Base-by-base conservation (phyloP, 2,888 invertebrate genomes). In the Nyleta sp. region DNA sequence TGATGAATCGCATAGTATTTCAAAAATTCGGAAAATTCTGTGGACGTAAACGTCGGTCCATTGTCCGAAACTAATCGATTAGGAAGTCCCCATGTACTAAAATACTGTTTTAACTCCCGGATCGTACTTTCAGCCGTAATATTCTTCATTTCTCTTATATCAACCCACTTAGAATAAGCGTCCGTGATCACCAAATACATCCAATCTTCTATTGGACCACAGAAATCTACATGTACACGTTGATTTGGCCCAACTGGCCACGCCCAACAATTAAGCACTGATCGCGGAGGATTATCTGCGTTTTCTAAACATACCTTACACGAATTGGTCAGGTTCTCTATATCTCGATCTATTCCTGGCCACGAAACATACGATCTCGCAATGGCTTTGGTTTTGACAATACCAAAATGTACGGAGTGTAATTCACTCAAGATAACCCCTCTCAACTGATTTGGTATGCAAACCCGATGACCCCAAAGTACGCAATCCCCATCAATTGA, bases 401-500 rank as follows among this genome's bases (percentile, higher is more conserved):
- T 24, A 24, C 48, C 48, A 24, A 48, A 48, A 13, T 24, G 24
- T 2, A n/a, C 13, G 1, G 48, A n/a, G 24, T 48, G 48, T 0
- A 83, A 48, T 52, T 83, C 82, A 0, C 17, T 7, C 22, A 83
- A 52, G 0, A 82, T 6, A 8, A 68, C 48, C 2, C n/a, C 2
- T 18, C 53, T 53, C 10, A 83, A 8, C 7, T 11, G 10, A 0
- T 8, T 0, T 0, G 81, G 81, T 28, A 62, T 78, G 31, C 71
- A 72, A 6, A 68, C 50, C 0, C 68, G 1, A 20, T 59, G 59
- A 0, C 77, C 76, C 79, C 78, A 80, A 50, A 83, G 50, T 0
- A 84, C 8, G 15, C 80, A 81, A 2, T 62, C 78, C 18, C 70
- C 52, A n/a, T 71, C 70, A 1, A 13, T 18, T 2, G 42, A n/a